Conservation (phyloP, 1,140 invertebrate species). For the Mamestra configurata region DNA sequence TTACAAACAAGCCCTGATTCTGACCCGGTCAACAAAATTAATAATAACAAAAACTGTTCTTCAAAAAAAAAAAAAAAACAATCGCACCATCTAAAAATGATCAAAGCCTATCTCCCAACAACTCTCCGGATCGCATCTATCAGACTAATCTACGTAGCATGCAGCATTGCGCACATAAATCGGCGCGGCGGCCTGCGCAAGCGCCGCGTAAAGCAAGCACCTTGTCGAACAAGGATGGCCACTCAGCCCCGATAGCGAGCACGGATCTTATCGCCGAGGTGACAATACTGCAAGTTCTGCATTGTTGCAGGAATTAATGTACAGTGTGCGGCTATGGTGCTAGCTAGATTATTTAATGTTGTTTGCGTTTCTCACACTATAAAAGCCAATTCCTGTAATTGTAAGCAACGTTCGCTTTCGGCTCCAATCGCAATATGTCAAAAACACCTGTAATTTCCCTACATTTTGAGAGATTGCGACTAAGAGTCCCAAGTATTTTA, state of each 20-base stretch:
- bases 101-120: constrained; percentile 33
- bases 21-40: no score
- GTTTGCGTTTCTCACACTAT: neutral
- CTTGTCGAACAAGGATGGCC: constrained; percentile 69
- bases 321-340: neutral
- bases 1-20: no score
- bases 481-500: no score
- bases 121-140: constrained; percentile 27
- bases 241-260: constrained; percentile 66
- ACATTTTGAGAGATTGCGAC: no score
- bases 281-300: constrained; percentile 58
- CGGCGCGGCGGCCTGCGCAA: constrained; percentile 39
- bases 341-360: neutral
- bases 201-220: constrained; percentile 58
- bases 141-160: constrained; percentile 35
- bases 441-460: no score
- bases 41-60: no score
- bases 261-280: constrained; percentile 63
- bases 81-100: neutral
- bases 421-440: no score
- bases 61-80: constrained; percentile 5
- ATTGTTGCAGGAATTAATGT: constrained; percentile 43
- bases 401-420: no score
- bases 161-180: constrained; percentile 60
- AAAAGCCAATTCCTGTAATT: no score